Base-by-base conservation (phyloP, 2,113 vertebrate species). In the Pagrus major region DNA sequence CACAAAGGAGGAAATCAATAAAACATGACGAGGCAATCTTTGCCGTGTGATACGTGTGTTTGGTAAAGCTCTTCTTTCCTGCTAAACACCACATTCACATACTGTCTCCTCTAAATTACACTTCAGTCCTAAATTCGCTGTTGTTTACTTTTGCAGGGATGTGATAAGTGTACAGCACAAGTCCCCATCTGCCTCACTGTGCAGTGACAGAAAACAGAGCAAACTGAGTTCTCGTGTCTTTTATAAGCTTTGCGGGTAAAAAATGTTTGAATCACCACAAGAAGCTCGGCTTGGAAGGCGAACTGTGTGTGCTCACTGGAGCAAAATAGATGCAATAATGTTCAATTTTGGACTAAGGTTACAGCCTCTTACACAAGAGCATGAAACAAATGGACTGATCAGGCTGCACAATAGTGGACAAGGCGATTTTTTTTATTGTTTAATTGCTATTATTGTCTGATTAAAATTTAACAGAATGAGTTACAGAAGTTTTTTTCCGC, bases 11-110 rank as follows among this genome's bases (percentile, higher is more conserved):
- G 51, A 76, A 55, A 25, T 41, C 18, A 55, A 25, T 42, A 2
- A 23, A 68, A 9, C n/a, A 54, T 63, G 72, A 80, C 66, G 9
- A 5, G 1, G 47, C 66, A 71, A 27, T 41, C 1, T 73, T 10
- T 29, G 6, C 20, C 25, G 11, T 16, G 29, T 23, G 11, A 58
- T 51, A 0, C 11, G 14, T 58, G 42, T 12, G 41, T 29, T 65
- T 44, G 33, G 10, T 27, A 27, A 59, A 64, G 27, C 9, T n/a
- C 59, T 33, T 11, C 9, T 52, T 80, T 16, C 25, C 31, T 46
- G 18, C 14, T 64, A 14, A 44, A 33, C 64, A 8, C 10, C 18
- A 39, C 27, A 41, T 41, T 71, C 6, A 47, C n/a, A 44, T 9
- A 27, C 1, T 65, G 16, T 23, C 14, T 73, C 1, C 8, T 69